These are phyloP conservation scores for Patella caerulea DNA, from an alignment of 2,888 invertebrate genomes.

Conservation along the genomic window DNA sequence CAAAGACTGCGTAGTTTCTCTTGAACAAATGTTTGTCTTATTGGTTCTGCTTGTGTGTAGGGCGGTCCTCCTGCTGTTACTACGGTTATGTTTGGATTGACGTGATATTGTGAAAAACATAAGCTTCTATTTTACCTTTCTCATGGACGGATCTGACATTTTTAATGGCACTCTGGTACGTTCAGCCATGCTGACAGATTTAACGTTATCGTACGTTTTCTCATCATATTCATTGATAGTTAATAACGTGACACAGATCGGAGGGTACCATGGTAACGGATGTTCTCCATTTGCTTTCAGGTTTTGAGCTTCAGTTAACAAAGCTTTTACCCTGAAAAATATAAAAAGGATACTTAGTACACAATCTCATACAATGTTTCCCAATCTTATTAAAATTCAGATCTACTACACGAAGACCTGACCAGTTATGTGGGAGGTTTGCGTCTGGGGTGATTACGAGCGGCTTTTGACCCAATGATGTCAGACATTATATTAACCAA, in stretches of 20 bases:
- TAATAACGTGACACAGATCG: constrained; percentile 75
- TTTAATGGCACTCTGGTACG: constrained; percentile 63
- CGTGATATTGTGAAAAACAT: too few species aligned
- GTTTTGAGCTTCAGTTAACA: constrained; percentile 78
- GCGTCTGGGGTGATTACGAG: too few species aligned
- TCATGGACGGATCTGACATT: constrained; percentile 62
- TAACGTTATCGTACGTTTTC: constrained; percentile 64
- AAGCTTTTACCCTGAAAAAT: constrained; percentile 69
- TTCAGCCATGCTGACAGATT: constrained; percentile 60
- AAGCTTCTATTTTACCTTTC: constrained; percentile 47
- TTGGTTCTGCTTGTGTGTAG: too few species aligned
- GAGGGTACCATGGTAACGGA: constrained; percentile 84
- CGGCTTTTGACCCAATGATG: too few species aligned
- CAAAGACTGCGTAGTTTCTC: too few species aligned
- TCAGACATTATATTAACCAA: too few species aligned
- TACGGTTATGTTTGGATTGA: too few species aligned
- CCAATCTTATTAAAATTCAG: too few species aligned
- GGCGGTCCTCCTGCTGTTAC: too few species aligned
- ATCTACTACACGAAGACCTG: too few species aligned
- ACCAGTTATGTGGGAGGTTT: too few species aligned
- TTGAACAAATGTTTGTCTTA: too few species aligned
- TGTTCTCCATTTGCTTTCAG: constrained; percentile 78
- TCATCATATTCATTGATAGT: constrained; percentile 60
- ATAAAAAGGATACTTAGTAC: background rate
- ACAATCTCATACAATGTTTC: background rate